Base-by-base conservation (phyloP, 2,113 vertebrate genomes). In the Daphoenositta chrysoptera region DNA sequence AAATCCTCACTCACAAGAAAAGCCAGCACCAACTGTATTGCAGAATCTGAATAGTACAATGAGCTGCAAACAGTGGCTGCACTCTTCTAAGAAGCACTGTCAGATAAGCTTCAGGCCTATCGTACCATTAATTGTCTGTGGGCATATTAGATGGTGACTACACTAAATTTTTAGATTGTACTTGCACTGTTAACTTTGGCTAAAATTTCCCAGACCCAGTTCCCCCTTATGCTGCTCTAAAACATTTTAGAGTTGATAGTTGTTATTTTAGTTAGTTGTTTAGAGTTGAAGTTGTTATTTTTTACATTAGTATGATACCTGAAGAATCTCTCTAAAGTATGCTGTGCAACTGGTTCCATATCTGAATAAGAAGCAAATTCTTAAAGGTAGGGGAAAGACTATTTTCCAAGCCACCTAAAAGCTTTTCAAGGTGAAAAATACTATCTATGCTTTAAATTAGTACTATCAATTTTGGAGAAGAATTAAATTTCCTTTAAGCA, bases 121-220 rank as follows among this genome's bases (percentile, higher is more conserved):
- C 0, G 1, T 18, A 51, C 33, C 16, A 7, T 39, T 69, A 24
- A 24, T 48, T 58, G 39, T 30, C 47, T 1, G 0, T 17, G 40
- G 8, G 40, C 22, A 65, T 31, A 13, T 48, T 40, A 51, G 9
- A n/a, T 30, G 15, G 35, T n/a, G 15, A 33, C 81, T 35, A 37
- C 17, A 78, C 6, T 22, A 48, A 15, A 8, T 63, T 75, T 70
- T 65, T 18, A 37, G 6, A 57, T 39, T 50, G 30, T 17, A 57
- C 75, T 87, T 88, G 50, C 53, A 28, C 61, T 35, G 9, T 40
- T 82, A 73, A 48, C 22, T 89, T 93, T 19, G 48, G 33, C 63
- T 79, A 64, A 75, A 39, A 42, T 85, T 85, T 75, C 40, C 57
- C 45, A 63, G 39, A 70, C 9, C 4, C 30, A 18, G 39, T 42